Conservation (phyloP, 2,113 vertebrate species). For the Oryzias melastigma region DNA sequence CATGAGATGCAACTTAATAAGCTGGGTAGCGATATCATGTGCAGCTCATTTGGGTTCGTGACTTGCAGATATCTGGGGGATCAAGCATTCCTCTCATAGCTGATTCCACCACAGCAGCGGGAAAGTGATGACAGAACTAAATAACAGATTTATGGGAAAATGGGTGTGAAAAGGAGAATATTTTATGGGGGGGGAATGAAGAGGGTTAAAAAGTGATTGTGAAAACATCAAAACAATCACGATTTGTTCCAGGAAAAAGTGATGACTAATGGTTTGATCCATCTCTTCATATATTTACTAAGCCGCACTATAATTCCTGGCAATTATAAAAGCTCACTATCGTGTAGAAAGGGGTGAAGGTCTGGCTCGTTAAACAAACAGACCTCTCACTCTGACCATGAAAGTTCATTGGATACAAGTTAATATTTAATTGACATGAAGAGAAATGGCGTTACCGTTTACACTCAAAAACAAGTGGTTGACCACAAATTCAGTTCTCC, state of each 20-base stretch:
- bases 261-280: neutral
- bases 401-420: conserved; percentile 35
- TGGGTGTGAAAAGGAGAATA: conserved; percentile 32
- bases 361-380: conserved; percentile 47
- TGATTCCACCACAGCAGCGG: conserved; percentile 30
- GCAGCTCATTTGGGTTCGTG: conserved; percentile 54
- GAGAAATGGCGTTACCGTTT: neutral
- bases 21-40: conserved; percentile 18
- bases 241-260: conserved; percentile 6
- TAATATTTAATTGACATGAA: conserved; percentile 9
- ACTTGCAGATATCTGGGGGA: conserved; percentile 46
- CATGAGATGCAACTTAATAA: conserved; percentile 35
- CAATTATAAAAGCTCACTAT: conserved; percentile 32
- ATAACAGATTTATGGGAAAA: neutral
- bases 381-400: neutral
- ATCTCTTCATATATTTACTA: conserved; percentile 19
- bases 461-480: neutral
- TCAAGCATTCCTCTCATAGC: conserved; percentile 68
- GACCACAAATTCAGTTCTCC: conserved; percentile 13
- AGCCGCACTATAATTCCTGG: conserved; percentile 15
- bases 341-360: conserved; percentile 36
- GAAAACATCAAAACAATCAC: conserved; percentile 5
- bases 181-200: conserved; percentile 18
- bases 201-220: conserved; percentile 20
- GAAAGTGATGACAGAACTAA: conserved; percentile 8